These are phyloP conservation scores for Willowsia nigromaculata DNA, from an alignment of 2,888 invertebrate species.

Conservation along the genomic window DNA sequence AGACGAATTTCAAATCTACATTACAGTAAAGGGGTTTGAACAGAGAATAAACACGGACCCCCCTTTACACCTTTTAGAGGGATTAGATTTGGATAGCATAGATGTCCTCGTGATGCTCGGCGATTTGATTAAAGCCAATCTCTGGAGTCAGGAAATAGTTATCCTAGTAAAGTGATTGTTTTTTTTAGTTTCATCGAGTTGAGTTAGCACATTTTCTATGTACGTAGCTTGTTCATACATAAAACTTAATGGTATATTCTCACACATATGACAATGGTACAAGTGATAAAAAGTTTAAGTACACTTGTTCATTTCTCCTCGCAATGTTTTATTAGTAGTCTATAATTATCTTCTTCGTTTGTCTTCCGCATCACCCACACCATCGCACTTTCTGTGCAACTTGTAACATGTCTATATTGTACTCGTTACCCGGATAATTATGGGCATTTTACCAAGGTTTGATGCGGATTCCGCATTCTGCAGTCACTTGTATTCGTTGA, in stretches of 20 bases:
- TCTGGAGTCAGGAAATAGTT: too few relatives aligned
- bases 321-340: neutral
- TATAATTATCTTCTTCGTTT: constrained; percentile 48
- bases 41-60: too few relatives aligned
- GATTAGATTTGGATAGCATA: too few relatives aligned
- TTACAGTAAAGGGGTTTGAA: too few relatives aligned
- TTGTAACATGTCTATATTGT: neutral
- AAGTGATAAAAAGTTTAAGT: neutral
- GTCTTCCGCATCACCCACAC: constrained; percentile 54
- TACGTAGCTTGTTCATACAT: too few relatives aligned
- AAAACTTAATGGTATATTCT: too few relatives aligned
- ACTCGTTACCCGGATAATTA: constrained; percentile 39
- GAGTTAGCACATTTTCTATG: neutral
- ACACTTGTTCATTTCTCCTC: neutral
- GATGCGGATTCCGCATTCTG: constrained; percentile 60
- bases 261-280: neutral
- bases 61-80: too few relatives aligned
- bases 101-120: too few relatives aligned
- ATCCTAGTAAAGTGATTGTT: too few relatives aligned
- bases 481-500: neutral
- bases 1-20: too few relatives aligned
- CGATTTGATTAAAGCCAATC: too few relatives aligned
- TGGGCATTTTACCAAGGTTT: constrained; percentile 37
- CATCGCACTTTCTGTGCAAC: neutral
- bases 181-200: too few relatives aligned